Evolutionary conservation across 2,888 invertebrate species (phyloP), one percentile per base, ranked within the genome.

Genomic region (Cataglyphis cursor): DNA sequence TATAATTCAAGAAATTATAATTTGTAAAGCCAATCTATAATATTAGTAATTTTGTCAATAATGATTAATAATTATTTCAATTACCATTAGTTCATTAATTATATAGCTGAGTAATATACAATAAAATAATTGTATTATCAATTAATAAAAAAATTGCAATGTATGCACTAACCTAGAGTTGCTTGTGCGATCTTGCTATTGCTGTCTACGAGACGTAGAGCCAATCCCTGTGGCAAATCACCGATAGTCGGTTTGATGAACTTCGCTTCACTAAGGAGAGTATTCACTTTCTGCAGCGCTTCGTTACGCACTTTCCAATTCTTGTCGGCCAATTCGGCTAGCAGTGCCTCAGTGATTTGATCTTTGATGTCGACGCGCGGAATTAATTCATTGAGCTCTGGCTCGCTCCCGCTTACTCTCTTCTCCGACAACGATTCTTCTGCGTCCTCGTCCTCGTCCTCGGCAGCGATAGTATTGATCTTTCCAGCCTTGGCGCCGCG

Each of bases 101-200:
- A 41, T 41, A 21, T 41, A 65, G 44, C 6, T 18, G 18, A 48
- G 18, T 6, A 48, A 48, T 48, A 44, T 44, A 1, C 2, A 21
- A 31, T 61, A 28, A 62, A 62, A 62, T 6, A 59, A 24, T 62
- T 35, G 0, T 21, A 38, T 66, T n/a, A 31, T 51, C 5, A 41
- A 2, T 54, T 28, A 31, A 54, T 38, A 41, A 65, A n/a, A 8
- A 54, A 68, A 38, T 10, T 3, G 1, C 8, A 57, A 28, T 68
- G 6, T 41, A 21, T 38, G 41, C 9, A 31, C 57, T 24, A 28
- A 78, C 78, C 78, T 64, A 99, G 95, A 0, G 99, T 96, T 21
- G 97, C 97, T 92, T 98, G 97, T 0, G 98, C 98, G 88, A 99
- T 96, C 95, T 98, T 99, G 35, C 98, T 98, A 95, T 99, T 99